Evolutionary conservation across 2,797 vertebrate genomes (phyloP), one percentile per base, ranked within the genome.

Genomic region (Lacerta viridis): DNA sequence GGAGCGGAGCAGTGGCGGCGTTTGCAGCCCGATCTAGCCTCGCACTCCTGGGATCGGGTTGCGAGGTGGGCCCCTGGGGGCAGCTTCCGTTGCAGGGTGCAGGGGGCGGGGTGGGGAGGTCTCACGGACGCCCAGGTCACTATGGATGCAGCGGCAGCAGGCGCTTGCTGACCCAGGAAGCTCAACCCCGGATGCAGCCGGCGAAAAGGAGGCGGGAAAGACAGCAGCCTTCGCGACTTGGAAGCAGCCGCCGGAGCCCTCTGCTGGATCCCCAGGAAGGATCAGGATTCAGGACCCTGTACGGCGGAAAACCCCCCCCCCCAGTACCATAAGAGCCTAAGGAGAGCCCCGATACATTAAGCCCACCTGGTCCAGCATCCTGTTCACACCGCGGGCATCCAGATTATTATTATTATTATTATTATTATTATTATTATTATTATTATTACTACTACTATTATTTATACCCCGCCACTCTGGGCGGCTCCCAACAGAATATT

Each of bases 131-230:
- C 69, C 69, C 43, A n/a, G 69, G 50, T 76, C 82, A 8, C 82
- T 46, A 66, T 43, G 78, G 69, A 77, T 61, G 39, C 29, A 36
- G 27, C 78, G 36, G 33, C 55, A 13, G 68, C 80, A 33, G 13
- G 27, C 55, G 18, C 69, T 55, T 79, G 7, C 72, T 78, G 87
- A 86, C 90, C 87, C 87, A 88, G 86, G 90, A 90, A 90, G 90
- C 78, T 81, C 90, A 90, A 88, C 86, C 86, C 89, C 86, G 90
- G 90, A 91, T 86, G 41, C 59, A 66, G n/a, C 71, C 83, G n/a
- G 87, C 39, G 36, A 29, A 18, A 66, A 64, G 61, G 43, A 80
- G 85, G 15, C 6, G 25, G 41, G 3, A 6, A 43, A 77, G 74
- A 61, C 64, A 33, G 69, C 78, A 3, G 25, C 61, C 79, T 77